Evolutionary conservation across 2,888 invertebrate species (phyloP), one percentile per base, ranked within the genome.

Genomic region (Drosophila anceps): DNA sequence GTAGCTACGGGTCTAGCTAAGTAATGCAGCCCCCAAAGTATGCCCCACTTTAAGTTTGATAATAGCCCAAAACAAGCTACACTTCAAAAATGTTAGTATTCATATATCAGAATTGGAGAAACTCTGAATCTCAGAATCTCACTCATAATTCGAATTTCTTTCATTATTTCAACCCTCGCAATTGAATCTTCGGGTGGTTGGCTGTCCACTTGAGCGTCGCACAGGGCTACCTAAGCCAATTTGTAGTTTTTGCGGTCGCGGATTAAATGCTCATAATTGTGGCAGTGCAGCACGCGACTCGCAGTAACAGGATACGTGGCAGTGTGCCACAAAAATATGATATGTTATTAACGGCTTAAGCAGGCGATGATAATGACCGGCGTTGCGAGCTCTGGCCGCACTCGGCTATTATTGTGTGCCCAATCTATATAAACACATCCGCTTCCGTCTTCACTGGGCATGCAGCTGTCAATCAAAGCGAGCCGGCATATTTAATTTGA

Each of bases 221-320:
- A 2, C 20, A 13, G 13, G 1, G 12, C 61, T 58, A 41, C 60
- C 69, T 79, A 68, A 79, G 62, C 84, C 80, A 84, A 84, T 87
- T 86, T 78, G 78, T 82, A 87, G 81, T 81, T 83, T 74, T 81
- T 85, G 90, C 78, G 85, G 88, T 81, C 79, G 69, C 65, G 83
- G 91, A 91, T 90, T 91, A 90, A 91, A 82, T 88, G 81, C 88
- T 83, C 88, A 88, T 90, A 91, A 91, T 91, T 90, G 86, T 70
- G 55, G 69, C 67, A 68, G 24, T 29, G 48, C 35, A 31, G 66
- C 85, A 86, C 85, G 85, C 88, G 85, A 76, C 83, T 27, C 48
- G 29, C 7, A 44, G 85, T 75, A 88, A 88, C 81, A 60, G 73
- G 85, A 85, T 88, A 83, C 69, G 53, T 7, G 4, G 53, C 59